Conservation (phyloP, 2,113 vertebrate genomes). For the Bos taurus region ARS-UCD2.0 NC_037328.1:44017501-44018000, state of each 20-base stretch:
- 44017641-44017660: not conserved
- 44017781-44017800: not conserved
- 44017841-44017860: not conserved
- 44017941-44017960: not conserved
- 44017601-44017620: not conserved
- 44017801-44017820: fast-evolving
- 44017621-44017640: not conserved
- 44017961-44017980: not conserved
- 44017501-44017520: constrained; percentile 34
- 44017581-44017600: not conserved
- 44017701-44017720: not conserved
- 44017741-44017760: not conserved
- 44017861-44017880: not conserved
- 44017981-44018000: not conserved
- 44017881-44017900: not conserved
- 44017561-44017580: not conserved
- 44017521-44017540: not conserved
- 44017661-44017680: not conserved
- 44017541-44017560: constrained; percentile 23
- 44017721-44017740: not conserved
- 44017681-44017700: constrained; percentile 9
- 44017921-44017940: not conserved
- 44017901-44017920: not conserved
- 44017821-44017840: not conserved
- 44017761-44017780: not conserved